phyloP scores from a whole-genome alignment of 1,140 invertebrate genomes.

The Ostrea denselamellosa region DNA sequence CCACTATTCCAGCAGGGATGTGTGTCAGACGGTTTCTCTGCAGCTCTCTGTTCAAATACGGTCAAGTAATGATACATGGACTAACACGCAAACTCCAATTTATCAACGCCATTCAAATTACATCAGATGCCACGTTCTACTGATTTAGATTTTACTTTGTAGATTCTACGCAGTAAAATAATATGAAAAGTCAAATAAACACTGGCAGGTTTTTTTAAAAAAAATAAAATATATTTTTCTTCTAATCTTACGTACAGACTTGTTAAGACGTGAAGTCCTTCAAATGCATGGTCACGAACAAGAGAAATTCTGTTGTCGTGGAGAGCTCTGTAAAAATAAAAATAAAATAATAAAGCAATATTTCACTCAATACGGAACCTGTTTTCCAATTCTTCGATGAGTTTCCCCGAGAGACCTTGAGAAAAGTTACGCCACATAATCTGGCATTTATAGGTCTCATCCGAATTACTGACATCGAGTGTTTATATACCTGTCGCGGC shows the following conservation, averaged over 20 bases:
- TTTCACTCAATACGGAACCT: too few species aligned
- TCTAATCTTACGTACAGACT: conserved; percentile 61
- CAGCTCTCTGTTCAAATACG: conserved; percentile 54
- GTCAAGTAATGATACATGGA: too few species aligned
- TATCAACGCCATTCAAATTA: too few species aligned
- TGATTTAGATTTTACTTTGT: too few species aligned
- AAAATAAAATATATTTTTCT: not conserved
- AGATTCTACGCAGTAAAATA: not conserved
- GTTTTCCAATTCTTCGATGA: too few species aligned
- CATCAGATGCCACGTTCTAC: too few species aligned
- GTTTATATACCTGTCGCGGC: too few species aligned
- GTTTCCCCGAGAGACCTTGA: too few species aligned
- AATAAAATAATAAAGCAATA: not conserved
- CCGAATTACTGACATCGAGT: too few species aligned
- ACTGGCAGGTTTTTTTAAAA: not conserved
- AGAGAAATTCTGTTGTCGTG: conserved; percentile 63
- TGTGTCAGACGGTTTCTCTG: conserved; percentile 58
- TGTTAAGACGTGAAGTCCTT: conserved; percentile 61
- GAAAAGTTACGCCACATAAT: too few species aligned
- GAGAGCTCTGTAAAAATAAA: conserved; percentile 59
- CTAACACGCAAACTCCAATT: too few species aligned
- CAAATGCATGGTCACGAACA: conserved; percentile 64
- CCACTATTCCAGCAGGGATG: conserved; percentile 60
- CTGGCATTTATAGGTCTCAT: too few species aligned
- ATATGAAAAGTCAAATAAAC: not conserved